These are phyloP conservation scores for Rhyzopertha dominica DNA, from an alignment of 1,140 invertebrate genomes.

Conservation along the genomic window DNA sequence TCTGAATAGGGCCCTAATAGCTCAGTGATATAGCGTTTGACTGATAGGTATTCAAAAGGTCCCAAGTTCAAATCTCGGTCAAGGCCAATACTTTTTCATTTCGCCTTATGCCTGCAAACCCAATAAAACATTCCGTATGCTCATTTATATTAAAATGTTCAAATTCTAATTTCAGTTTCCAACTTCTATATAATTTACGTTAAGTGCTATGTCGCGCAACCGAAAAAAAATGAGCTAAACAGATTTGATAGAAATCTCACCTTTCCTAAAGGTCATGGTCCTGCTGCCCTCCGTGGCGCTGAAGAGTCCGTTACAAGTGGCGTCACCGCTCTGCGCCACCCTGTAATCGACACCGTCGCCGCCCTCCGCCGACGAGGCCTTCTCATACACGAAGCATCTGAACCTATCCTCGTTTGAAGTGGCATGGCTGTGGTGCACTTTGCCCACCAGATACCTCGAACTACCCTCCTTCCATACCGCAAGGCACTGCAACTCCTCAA, in stretches of 20 bases:
- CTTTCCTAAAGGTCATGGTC: slow-evolving; percentile 68
- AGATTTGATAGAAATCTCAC: slow-evolving; percentile 42
- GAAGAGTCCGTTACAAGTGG: slow-evolving; percentile 80
- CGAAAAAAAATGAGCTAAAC: background rate
- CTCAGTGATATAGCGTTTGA: too few species aligned
- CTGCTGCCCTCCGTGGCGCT: slow-evolving; percentile 72
- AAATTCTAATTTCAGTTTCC: too few species aligned
- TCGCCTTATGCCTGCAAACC: too few species aligned
- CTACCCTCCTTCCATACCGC: slow-evolving; percentile 87
- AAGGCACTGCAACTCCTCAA: slow-evolving; percentile 79
- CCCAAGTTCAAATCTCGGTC: too few species aligned
- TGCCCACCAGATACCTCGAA: slow-evolving; percentile 78
- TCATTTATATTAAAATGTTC: too few species aligned
- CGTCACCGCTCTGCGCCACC: slow-evolving; percentile 82
- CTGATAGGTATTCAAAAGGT: too few species aligned
- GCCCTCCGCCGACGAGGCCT: slow-evolving; percentile 50
- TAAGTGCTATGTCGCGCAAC: too few species aligned
- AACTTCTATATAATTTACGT: too few species aligned
- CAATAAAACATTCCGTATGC: too few species aligned
- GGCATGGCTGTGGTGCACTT: slow-evolving; percentile 73
- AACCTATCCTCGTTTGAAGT: slow-evolving; percentile 87
- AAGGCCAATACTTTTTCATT: too few species aligned
- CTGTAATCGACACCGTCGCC: slow-evolving; percentile 62
- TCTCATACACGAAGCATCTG: slow-evolving; percentile 88
- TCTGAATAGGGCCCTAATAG: too few species aligned